A percentile compares a stretch with the other conserved stretches of the same genome.
Conservation (phyloP, 2,888 invertebrate species). For the Aleiodes testaceus region DNA sequence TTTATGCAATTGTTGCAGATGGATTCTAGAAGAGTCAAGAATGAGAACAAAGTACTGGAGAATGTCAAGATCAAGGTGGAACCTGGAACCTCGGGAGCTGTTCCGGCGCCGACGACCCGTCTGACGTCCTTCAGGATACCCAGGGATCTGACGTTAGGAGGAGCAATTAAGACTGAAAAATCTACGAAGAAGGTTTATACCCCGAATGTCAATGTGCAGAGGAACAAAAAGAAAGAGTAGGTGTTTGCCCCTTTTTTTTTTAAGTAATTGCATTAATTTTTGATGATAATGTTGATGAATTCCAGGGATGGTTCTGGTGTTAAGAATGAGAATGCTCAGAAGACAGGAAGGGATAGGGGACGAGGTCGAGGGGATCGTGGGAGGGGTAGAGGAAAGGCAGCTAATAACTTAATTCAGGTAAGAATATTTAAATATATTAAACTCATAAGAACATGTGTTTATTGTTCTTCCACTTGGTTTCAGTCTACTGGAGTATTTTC, state of each 20-base stretch:
- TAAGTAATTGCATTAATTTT: slow-evolving; percentile 7
- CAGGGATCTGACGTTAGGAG: slow-evolving; percentile 70
- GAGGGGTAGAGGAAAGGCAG: slow-evolving; percentile 57
- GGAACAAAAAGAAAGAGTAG: slow-evolving; percentile 68
- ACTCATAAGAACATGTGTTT: no score
- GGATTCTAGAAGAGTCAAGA: slow-evolving; percentile 51
- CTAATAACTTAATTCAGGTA: slow-evolving; percentile 63
- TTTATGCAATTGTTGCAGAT: slow-evolving; percentile 37
- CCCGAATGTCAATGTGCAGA: slow-evolving; percentile 70
- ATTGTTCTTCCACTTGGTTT: slow-evolving; percentile 19
- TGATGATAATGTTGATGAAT: slow-evolving; percentile 33
- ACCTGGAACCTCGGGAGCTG: slow-evolving; percentile 55
- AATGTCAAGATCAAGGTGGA: slow-evolving; percentile 59
- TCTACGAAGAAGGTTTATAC: slow-evolving; percentile 63
- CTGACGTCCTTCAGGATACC: slow-evolving; percentile 68
- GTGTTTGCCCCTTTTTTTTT: slow-evolving; percentile 41
- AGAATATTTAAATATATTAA: background rate
- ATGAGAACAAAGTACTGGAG: slow-evolving; percentile 38
- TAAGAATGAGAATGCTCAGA: slow-evolving; percentile 53
- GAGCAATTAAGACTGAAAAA: slow-evolving; percentile 64
- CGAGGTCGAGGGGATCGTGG: slow-evolving; percentile 59
- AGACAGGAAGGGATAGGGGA: slow-evolving; percentile 48
- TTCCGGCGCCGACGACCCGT: slow-evolving; percentile 55
- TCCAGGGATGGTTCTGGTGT: slow-evolving; percentile 43
- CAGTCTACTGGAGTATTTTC: slow-evolving; percentile 69